These are phyloP conservation scores for Liparis tanakae DNA, from an alignment of 2,797 vertebrate species.

Conservation along the genomic window DNA sequence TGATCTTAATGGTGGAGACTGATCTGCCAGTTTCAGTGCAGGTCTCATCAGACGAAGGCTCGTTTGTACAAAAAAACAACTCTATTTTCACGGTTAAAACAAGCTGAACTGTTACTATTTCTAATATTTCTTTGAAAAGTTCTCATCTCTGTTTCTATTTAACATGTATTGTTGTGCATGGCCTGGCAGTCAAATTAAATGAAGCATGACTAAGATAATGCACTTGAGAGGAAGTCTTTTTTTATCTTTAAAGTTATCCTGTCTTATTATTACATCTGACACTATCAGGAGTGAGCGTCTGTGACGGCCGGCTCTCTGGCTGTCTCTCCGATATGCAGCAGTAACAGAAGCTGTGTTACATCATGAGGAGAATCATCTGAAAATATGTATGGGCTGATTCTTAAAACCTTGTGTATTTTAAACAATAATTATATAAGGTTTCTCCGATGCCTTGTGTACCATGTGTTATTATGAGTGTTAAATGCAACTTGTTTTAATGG, in stretches of 20 bases:
- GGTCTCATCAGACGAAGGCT: slow-evolving; percentile 16
- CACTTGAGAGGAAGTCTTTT: slow-evolving; percentile 36
- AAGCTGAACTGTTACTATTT: background rate
- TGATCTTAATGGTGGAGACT: slow-evolving; percentile 14
- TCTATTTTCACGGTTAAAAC: slow-evolving; percentile 6
- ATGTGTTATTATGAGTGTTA: slow-evolving; percentile 10
- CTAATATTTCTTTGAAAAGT: background rate
- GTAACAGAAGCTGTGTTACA: slow-evolving; percentile 43
- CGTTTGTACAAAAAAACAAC: background rate
- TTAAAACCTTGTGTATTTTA: slow-evolving; percentile 13
- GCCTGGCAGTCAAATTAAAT: slow-evolving; percentile 26
- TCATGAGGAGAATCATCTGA: slow-evolving; percentile 27
- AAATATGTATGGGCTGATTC: slow-evolving; percentile 21
- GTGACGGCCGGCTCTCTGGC: slow-evolving; percentile 63
- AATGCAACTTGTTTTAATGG: slow-evolving; percentile 33
- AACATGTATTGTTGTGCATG: slow-evolving; percentile 5
- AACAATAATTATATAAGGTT: slow-evolving; percentile 12
- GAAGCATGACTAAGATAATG: slow-evolving; percentile 25
- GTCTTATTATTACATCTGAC: slow-evolving; percentile 73
- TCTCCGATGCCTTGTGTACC: background rate
- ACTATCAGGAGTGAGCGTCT: slow-evolving; percentile 65
- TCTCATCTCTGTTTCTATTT: slow-evolving; percentile 17
- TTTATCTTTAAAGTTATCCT: slow-evolving; percentile 51
- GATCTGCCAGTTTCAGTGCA: slow-evolving; percentile 17
- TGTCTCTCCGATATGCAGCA: slow-evolving; percentile 73